Base-by-base conservation (phyloP, 2,888 invertebrate genomes). In the Thyatira batis region DNA sequence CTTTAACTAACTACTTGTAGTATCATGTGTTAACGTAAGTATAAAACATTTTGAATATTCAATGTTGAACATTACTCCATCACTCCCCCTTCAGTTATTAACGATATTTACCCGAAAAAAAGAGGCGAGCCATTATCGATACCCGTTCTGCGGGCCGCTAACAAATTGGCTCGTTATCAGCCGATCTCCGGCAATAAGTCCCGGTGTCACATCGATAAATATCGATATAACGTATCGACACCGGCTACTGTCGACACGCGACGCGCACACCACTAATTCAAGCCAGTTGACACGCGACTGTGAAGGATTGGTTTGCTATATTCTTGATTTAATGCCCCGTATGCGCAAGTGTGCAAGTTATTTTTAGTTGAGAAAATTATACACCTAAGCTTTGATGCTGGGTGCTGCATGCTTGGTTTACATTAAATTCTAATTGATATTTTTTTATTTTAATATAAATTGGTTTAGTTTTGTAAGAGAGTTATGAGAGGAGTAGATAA, bases 151-250 rank as follows among this genome's bases (percentile, higher is more conserved):
- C 63, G 58, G 61, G 67, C 67, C 73, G 80, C 80, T 84, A 85
- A 88, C 88, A 88, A 88, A 88, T 88, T 88, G 84, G 80, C 80
- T 84, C 79, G 84, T 86, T 89, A 89, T 88, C 88, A 79, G 66
- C 62, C 73, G 77, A 87, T 87, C 88, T 74, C 69, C 67, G 77
- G 81, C 82, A 79, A 85, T 89, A 89, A 87, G 83, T 86, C 80
- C 82, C 73, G 61, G 77, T 75, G 78, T 79, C 80, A 81, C 75
- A 72, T 80, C 82, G 83, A 84, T 85, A 86, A 86, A 84, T 84
- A 85, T 84, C 81, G 82, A 82, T 82, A 80, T 80, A 80, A 74
- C 59, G 66, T 76, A 82, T 83, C 82, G 84, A 84, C 80, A 80
- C 67, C 67, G 59, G 76, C 67, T 71, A 74, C 79, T 73, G 80